phyloP scores from a whole-genome alignment of 2,797 vertebrate genomes.

The Pelochelys cantorii region DNA sequence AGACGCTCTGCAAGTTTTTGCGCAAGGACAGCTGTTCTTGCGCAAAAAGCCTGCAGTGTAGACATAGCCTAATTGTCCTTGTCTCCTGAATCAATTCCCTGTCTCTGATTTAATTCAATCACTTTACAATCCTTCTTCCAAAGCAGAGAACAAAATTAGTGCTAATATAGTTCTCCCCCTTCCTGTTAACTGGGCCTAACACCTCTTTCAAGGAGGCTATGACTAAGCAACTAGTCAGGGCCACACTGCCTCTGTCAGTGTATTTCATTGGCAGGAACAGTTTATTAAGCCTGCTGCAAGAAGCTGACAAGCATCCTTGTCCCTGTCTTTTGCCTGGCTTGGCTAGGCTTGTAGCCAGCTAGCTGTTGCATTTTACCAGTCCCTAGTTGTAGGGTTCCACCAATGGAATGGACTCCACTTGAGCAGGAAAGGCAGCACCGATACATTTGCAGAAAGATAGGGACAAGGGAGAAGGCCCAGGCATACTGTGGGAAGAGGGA shows the following conservation, averaged over 20 bases:
- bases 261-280: background rate
- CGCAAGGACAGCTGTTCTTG: too few relatives aligned
- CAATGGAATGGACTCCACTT: background rate
- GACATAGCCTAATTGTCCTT: background rate
- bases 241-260: fast-evolving
- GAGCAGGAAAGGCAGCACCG: background rate
- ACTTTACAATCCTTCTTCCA: background rate
- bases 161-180: background rate
- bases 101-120: background rate
- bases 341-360: background rate
- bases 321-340: fast-evolving
- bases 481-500: background rate
- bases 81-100: fast-evolving
- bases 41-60: too few relatives aligned
- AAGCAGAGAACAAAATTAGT: background rate
- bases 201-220: background rate
- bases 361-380: background rate
- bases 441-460: background rate
- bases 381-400: background rate
- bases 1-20: too few relatives aligned
- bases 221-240: background rate
- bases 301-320: background rate
- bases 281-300: background rate
- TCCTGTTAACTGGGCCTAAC: background rate
- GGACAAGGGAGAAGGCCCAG: background rate